phyloP scores from a whole-genome alignment of 2,113 vertebrate species.

The Pseudopipra pipra region DNA sequence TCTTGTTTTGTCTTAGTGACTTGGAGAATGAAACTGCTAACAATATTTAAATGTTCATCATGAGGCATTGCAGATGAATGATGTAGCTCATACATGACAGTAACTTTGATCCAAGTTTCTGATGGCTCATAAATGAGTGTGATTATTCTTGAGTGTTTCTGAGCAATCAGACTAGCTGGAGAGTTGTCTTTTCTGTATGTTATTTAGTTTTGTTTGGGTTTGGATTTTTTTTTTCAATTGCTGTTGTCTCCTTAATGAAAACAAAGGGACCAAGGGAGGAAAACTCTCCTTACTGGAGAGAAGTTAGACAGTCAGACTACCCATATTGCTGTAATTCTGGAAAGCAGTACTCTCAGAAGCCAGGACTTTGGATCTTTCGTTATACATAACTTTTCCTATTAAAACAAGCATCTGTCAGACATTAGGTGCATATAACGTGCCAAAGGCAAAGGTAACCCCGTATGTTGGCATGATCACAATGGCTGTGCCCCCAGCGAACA shows the following conservation, averaged over 20 bases:
- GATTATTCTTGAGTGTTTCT: neutral
- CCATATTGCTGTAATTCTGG: neutral
- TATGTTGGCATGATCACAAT: neutral
- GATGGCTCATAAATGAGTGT: neutral
- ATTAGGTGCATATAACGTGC: neutral
- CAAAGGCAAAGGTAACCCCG: neutral
- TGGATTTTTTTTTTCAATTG: neutral
- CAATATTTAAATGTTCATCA: neutral
- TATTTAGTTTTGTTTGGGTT: neutral
- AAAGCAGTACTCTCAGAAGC: neutral
- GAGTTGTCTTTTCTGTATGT: neutral
- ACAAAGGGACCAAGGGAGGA: neutral
- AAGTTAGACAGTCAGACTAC: neutral
- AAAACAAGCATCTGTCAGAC: neutral
- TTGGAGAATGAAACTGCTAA: neutral
- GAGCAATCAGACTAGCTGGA: neutral
- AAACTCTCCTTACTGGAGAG: neutral
- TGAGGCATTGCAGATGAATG: neutral
- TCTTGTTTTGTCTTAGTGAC: neutral
- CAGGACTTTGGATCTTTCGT: neutral
- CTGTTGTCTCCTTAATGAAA: neutral
- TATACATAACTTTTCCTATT: neutral
- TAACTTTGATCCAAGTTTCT: neutral
- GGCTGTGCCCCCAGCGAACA: neutral
- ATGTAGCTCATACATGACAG: neutral